Conservation (phyloP, 1,140 invertebrate genomes). For the Eubasilissa regina region DNA sequence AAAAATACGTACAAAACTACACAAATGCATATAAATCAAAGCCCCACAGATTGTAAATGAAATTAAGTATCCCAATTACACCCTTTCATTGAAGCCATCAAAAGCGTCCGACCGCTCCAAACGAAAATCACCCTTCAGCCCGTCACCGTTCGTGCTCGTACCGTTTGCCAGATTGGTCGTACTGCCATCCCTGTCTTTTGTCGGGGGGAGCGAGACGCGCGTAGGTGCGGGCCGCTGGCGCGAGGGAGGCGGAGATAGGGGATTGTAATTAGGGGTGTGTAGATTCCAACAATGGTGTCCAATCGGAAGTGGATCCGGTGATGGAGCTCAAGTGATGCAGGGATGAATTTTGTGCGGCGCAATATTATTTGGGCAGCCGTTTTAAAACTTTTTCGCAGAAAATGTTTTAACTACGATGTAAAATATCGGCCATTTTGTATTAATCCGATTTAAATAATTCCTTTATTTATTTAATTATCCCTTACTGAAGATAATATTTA, state of each 20-base stretch:
- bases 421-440: no score
- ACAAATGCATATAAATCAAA: not conserved
- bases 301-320: slow-evolving; percentile 57
- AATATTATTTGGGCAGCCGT: slow-evolving; percentile 11
- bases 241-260: slow-evolving; percentile 8
- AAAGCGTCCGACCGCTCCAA: slow-evolving; percentile 18
- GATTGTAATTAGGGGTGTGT: slow-evolving; percentile 57
- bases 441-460: no score
- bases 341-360: slow-evolving; percentile 22
- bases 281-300: slow-evolving; percentile 56
- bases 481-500: no score
- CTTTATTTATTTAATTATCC: no score
- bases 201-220: slow-evolving; percentile 18
- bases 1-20: not conserved
- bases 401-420: no score
- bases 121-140: not conserved
- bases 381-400: not conserved
- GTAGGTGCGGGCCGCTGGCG: not conserved
- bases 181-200: slow-evolving; percentile 35
- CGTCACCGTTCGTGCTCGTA: not conserved
- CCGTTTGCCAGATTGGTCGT: not conserved
- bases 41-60: slow-evolving; percentile 3
- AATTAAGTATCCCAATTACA: slow-evolving; percentile 34
- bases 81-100: slow-evolving; percentile 18
- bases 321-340: slow-evolving; percentile 35